Evolutionary conservation across 2,888 invertebrate species (phyloP), one percentile per base, ranked within the genome.

Genomic region (Ashinkailepas kermadecensis): DNA sequence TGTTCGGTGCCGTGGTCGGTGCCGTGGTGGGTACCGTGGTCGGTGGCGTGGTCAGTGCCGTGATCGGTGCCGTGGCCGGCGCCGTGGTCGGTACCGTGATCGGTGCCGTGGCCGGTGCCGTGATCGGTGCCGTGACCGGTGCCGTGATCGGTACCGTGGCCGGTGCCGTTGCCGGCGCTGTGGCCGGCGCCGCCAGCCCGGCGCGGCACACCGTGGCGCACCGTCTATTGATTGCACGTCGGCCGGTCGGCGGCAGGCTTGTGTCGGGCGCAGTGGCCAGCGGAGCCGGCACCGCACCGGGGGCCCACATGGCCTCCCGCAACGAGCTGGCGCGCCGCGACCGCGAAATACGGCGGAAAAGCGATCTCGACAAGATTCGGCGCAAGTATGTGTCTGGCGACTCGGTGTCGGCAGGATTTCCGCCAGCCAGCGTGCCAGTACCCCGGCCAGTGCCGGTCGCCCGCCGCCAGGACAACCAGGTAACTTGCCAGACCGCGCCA

Each of bases 331-430:
- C 74, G 18, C 74, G 74, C 54, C 74, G 74, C 54, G 74, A 74
- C 74, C 74, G 74, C 74, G 74, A 39, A 18, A 18, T 54, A 7
- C 74, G 74, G 18, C 74, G 74, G 8, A 54, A 54, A 54, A 74
- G 39, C 54, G 74, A 74, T 18, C 74, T 74, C 18, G 74, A 54
- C 15, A 74, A 74, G 74, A 74, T 74, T 54, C 74, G 74, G 74
- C 74, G 74, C 54, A 74, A 74, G 54, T 74, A 74, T 54, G 74
- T 74, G 74, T 18, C 54, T 54, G 74, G 74, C 74, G 74, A 74
- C 39, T 54, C 74, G 25, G 13, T 70, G 23, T 39, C 39, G 13
- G 2, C 39, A 7, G 70, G 70, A 13, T 70, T 39, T 25, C 74
- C 74, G 65, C 18, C 65, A 23, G 23, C 65, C 13, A 13, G 39